These are phyloP conservation scores for Notolepis coatsorum DNA, from an alignment of 2,797 vertebrate species.

Conservation along the genomic window DNA sequence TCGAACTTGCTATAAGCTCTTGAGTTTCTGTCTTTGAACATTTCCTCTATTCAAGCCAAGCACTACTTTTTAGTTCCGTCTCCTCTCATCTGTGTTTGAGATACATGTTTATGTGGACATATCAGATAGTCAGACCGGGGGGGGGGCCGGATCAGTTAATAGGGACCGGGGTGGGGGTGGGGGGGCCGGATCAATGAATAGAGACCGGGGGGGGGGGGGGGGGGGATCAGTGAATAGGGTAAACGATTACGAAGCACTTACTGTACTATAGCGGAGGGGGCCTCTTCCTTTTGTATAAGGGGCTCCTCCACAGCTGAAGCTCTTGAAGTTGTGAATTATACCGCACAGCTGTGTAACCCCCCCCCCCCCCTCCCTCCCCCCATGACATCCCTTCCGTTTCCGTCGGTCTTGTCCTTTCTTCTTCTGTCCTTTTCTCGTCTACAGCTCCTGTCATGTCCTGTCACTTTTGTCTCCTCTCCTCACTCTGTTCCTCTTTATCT, in stretches of 20 bases:
- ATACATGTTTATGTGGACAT: slow-evolving; percentile 63
- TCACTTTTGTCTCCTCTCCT: slow-evolving; percentile 54
- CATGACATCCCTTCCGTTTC: slow-evolving; percentile 45
- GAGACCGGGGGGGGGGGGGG: slow-evolving; percentile 43
- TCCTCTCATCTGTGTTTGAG: slow-evolving; percentile 42
- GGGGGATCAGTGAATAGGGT: slow-evolving; percentile 55
- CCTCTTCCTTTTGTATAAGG: slow-evolving; percentile 75
- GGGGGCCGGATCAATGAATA: slow-evolving; percentile 51
- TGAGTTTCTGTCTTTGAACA: slow-evolving; percentile 37
- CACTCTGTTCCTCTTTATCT: slow-evolving; percentile 32
- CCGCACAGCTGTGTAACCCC: slow-evolving; percentile 68
- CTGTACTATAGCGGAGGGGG: slow-evolving; percentile 72
- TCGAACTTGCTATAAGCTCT: slow-evolving; percentile 23
- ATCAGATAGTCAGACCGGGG: slow-evolving; percentile 61
- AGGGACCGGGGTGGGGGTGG: too few species aligned
- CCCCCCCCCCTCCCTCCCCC: slow-evolving; percentile 25
- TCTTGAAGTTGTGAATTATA: slow-evolving; percentile 76
- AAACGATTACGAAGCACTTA: slow-evolving; percentile 91
- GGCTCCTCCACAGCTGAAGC: slow-evolving; percentile 76
- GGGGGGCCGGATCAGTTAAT: slow-evolving; percentile 37
- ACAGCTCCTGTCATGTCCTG: slow-evolving; percentile 51
- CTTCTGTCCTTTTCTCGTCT: slow-evolving; percentile 29
- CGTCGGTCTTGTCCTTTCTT: slow-evolving; percentile 18
- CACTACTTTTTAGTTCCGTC: slow-evolving; percentile 46
- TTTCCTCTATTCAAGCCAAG: slow-evolving; percentile 59